Evolutionary conservation across 2,797 vertebrate genomes (phyloP).

Genomic region (Taeniopygia guttata): DNA sequence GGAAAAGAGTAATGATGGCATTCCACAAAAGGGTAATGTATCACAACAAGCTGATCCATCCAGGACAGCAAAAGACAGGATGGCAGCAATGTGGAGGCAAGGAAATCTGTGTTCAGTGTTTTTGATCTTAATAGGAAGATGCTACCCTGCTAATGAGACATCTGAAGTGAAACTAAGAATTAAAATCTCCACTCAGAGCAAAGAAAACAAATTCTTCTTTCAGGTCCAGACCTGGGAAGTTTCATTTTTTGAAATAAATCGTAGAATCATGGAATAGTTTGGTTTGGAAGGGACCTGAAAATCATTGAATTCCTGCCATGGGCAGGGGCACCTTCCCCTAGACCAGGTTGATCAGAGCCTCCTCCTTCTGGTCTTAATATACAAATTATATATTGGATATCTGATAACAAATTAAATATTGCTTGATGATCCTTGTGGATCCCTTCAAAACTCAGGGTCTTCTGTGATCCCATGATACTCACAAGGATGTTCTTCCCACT

Average conservation of each 20-base stretch:
- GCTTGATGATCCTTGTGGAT: background rate
- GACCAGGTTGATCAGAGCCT: background rate
- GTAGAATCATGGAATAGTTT: background rate
- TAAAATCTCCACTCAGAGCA: background rate
- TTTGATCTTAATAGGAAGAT: background rate
- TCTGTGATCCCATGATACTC: background rate
- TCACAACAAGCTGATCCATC: background rate
- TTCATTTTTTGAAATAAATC: background rate
- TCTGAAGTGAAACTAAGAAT: background rate
- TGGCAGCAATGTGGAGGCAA: background rate
- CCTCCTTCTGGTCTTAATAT: background rate
- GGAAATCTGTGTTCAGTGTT: background rate
- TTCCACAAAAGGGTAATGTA: background rate
- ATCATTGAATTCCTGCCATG: background rate
- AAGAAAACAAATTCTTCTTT: background rate
- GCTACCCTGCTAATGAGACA: slow-evolving; percentile 27
- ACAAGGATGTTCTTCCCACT: background rate
- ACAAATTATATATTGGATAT: background rate
- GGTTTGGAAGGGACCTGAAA: background rate
- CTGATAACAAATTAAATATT: background rate
- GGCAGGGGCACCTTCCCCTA: background rate
- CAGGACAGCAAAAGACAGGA: background rate
- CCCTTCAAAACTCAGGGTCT: background rate
- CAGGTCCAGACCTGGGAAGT: background rate
- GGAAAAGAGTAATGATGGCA: background rate